Conservation (phyloP, 2,113 vertebrate genomes). For the Cygnus buccinator region DNA sequence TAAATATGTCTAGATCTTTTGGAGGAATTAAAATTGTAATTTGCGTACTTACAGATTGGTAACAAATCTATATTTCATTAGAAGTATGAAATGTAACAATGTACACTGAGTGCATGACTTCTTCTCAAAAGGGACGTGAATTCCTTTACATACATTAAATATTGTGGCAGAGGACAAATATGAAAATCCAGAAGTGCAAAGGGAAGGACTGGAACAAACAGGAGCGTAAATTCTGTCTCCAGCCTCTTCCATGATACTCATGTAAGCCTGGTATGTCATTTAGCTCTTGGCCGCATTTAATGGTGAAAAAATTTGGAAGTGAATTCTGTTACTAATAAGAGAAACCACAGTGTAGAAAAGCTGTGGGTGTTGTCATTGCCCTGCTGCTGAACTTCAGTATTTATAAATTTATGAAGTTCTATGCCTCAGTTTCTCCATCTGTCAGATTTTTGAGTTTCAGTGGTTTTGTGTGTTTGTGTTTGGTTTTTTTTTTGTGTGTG, state of each 20-base stretch:
- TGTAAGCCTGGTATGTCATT: not conserved
- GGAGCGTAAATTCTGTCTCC: not conserved
- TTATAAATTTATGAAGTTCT: not conserved
- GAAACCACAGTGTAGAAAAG: not conserved
- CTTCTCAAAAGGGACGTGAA: not conserved
- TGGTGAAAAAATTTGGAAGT: not conserved
- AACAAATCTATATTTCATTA: not conserved
- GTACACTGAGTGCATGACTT: not conserved
- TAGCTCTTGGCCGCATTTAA: not conserved
- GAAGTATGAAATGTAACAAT: not conserved
- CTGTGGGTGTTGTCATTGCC: accelerated
- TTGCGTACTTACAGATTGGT: not conserved
- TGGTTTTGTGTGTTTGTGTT: not conserved
- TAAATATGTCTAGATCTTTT: not conserved
- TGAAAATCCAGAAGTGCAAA: not conserved
- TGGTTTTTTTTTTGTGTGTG: not conserved
- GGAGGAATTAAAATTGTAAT: not conserved
- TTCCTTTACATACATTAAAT: not conserved
- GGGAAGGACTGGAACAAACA: not conserved
- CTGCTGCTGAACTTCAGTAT: not conserved
- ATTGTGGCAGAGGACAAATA: not conserved
- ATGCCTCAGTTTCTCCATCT: not conserved
- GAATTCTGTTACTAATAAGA: not conserved
- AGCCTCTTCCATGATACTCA: not conserved
- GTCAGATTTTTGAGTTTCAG: not conserved